These are phyloP conservation scores for Pelochelys cantorii DNA, from an alignment of 2,797 vertebrate genomes.

Conservation along the genomic window DNA sequence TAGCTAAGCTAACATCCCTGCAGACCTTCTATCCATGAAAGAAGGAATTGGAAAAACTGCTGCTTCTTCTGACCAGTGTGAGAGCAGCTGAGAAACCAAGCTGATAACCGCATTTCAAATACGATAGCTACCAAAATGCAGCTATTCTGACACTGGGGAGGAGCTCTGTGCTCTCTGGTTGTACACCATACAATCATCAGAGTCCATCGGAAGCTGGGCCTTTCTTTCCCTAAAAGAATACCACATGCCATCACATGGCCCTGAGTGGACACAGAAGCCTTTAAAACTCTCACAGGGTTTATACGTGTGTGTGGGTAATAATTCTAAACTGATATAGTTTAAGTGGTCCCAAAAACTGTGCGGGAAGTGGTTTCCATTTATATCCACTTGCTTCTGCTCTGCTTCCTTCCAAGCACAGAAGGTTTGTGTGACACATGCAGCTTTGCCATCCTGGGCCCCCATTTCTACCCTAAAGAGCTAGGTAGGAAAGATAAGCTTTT, in stretches of 20 bases:
- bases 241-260: neutral
- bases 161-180: neutral
- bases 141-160: neutral
- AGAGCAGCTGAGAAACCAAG: neutral
- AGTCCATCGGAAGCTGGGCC: neutral
- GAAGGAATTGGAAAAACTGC: neutral
- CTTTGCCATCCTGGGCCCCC: neutral
- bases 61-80: neutral
- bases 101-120: neutral
- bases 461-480: neutral
- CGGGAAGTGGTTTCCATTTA: neutral
- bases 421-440: neutral
- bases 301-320: neutral
- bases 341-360: neutral
- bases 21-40: fast-evolving
- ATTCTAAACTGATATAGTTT: neutral
- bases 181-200: neutral
- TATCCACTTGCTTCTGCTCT: neutral
- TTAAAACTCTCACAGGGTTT: neutral
- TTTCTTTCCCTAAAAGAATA: neutral
- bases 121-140: neutral
- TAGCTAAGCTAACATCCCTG: neutral
- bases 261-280: neutral
- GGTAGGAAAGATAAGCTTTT: neutral
- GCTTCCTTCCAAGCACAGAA: neutral